Base-by-base conservation (phyloP, 2,888 invertebrate genomes). In the Suillia variegata region DNA sequence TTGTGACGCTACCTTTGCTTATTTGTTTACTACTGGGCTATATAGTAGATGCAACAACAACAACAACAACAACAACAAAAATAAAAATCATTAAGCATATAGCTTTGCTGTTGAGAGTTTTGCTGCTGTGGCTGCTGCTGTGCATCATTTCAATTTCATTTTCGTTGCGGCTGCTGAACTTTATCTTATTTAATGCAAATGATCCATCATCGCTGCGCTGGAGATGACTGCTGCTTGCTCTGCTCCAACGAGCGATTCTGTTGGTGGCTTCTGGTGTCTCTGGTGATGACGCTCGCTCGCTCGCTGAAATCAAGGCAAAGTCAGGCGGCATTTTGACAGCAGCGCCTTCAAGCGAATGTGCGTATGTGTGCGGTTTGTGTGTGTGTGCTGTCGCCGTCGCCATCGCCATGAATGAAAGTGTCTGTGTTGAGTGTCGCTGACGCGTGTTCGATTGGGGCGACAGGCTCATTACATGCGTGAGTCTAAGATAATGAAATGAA, bases 371-470 rank as follows among this genome's bases (percentile, higher is more conserved):
- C n/a, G n/a, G n/a, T n/a, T n/a, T n/a, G n/a, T n/a, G n/a, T n/a
- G n/a, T n/a, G n/a, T n/a, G n/a, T n/a, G n/a, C n/a, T n/a, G n/a
- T n/a, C n/a, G n/a, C n/a, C n/a, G n/a, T n/a, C n/a, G n/a, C n/a
- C n/a, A n/a, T n/a, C n/a, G 6, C 26, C 26, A 5, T 26, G 26
- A 26, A 26, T 26, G 26, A 26, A 48, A 48, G 58, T 59, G 49
- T 54, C 38, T 59, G 58, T 24, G 38, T 34, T 54, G 58, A 54
- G 73, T 73, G 75, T 73, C 74, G 75, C 65, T 70, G 73, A 71
- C 75, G 70, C 71, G 66, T 67, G 66, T 69, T 70, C 66, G 56
- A 64, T 65, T 64, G 58, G 62, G 65, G 62, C 68, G 70, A 68
- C 68, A 68, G 67, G 26, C 26, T 6, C 26, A 26, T 26, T 26